A percentile compares a stretch with the other conserved stretches of the same genome.
Evolutionary conservation across 2,113 vertebrate genomes (phyloP).

Genomic region (Glaucidium brasilianum): DNA sequence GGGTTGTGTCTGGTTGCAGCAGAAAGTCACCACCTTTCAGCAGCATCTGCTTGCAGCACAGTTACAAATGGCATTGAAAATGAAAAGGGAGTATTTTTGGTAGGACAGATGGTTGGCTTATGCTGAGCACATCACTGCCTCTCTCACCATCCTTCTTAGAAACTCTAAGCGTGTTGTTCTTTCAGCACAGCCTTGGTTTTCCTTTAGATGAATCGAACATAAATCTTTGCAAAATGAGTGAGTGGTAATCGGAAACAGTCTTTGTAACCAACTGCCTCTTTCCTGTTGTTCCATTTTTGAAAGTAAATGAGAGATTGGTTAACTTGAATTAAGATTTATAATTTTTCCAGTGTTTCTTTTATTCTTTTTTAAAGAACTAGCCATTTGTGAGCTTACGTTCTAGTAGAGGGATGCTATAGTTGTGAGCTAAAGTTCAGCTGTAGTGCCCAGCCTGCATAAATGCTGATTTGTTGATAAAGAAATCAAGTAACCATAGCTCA

Average conservation of each 20-base stretch:
- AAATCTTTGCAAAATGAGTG: background rate
- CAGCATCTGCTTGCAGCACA: background rate
- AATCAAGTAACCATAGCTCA: background rate
- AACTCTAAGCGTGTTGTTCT: background rate
- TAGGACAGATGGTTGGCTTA: background rate
- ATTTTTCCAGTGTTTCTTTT: background rate
- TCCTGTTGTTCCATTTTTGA: background rate
- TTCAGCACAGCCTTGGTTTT: background rate
- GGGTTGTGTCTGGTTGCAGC: background rate
- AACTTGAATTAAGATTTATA: background rate
- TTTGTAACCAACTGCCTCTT: background rate
- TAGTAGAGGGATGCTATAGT: background rate
- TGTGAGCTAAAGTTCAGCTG: background rate
- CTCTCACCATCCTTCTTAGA: background rate
- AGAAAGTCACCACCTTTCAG: background rate
- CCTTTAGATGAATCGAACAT: background rate
- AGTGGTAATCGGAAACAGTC: background rate
- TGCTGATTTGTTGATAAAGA: background rate
- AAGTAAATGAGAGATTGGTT: background rate
- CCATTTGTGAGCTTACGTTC: background rate
- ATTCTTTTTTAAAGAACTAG: background rate
- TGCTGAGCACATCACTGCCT: background rate
- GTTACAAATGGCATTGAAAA: background rate
- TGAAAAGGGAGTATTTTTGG: background rate
- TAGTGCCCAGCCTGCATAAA: background rate